Evolutionary conservation across 2,888 invertebrate genomes (phyloP).

Genomic region (Adineta ricciae): DNA sequence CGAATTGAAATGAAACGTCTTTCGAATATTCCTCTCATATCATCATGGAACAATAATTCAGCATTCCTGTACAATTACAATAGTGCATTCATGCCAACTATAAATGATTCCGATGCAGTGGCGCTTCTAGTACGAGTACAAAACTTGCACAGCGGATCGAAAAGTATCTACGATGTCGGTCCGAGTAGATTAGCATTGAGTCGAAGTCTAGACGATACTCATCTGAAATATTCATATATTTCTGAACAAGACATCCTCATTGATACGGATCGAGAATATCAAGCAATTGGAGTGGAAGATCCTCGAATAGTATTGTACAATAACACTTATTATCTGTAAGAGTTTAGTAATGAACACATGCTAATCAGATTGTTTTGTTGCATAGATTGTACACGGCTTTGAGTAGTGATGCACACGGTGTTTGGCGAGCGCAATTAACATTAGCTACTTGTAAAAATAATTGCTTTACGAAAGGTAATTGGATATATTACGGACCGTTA

Average conservation of each 20-base stretch:
- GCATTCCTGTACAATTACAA: slow-evolving; percentile 17
- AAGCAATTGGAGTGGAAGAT: not conserved
- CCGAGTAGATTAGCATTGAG: slow-evolving; percentile 5
- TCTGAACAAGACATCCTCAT: not conserved
- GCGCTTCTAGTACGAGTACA: not conserved
- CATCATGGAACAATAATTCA: not conserved
- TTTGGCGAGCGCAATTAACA: slow-evolving; percentile 8
- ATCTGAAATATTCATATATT: not conserved
- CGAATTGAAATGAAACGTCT: slow-evolving; percentile 6
- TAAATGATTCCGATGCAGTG: not conserved
- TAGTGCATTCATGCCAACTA: not conserved
- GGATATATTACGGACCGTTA: not conserved
- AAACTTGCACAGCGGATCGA: not conserved
- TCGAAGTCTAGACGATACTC: not conserved
- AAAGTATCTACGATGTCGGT: not conserved
- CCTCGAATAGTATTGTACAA: not conserved
- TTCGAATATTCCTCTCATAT: not conserved
- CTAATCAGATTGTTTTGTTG: not conserved
- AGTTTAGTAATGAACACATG: not conserved
- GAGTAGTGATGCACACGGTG: not conserved
- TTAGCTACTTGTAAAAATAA: not conserved
- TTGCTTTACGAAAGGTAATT: not conserved
- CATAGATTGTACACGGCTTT: not conserved
- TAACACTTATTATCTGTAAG: not conserved
- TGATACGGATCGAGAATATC: not conserved